Percentiles rank a stretch among this genome's conserved stretches.
phyloP scores from a whole-genome alignment of 2,113 vertebrate genomes.

The Penelope pileata region DNA sequence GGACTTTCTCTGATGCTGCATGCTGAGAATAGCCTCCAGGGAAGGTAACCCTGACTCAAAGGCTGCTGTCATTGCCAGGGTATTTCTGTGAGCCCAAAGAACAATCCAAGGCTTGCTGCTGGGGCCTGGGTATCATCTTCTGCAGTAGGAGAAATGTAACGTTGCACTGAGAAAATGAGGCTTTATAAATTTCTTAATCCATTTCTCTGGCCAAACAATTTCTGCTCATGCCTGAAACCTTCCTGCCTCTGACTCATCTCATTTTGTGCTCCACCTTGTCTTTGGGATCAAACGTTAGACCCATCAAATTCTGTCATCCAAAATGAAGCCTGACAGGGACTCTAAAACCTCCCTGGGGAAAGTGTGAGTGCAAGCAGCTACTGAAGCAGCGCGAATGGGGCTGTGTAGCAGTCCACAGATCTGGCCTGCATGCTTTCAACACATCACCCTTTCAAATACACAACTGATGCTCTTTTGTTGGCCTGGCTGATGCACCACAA shows the following conservation, averaged over 20 bases:
- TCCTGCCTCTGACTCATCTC: constrained; percentile 1
- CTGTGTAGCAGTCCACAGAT: neutral
- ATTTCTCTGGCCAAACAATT: neutral
- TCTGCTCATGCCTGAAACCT: neutral
- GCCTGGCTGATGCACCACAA: neutral
- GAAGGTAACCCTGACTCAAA: neutral
- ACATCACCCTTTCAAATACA: neutral
- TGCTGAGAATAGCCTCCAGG: neutral
- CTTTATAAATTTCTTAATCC: neutral
- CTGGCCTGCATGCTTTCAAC: neutral
- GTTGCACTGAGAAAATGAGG: neutral
- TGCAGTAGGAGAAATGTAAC: neutral
- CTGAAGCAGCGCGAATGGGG: neutral
- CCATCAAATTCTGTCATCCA: neutral
- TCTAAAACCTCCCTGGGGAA: neutral
- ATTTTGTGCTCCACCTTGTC: neutral
- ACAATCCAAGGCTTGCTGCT: neutral
- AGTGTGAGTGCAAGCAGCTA: neutral
- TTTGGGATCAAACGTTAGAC: constrained; percentile 13
- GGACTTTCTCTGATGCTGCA: neutral
- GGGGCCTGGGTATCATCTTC: neutral
- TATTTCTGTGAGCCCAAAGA: neutral
- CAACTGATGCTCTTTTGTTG: neutral
- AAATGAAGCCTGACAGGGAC: constrained; percentile 38
- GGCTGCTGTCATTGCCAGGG: neutral